A percentile compares a stretch with the other conserved stretches of the same genome.
Evolutionary conservation across 2,113 vertebrate species (phyloP).

Genomic region (Rhinogobius similis): DNA sequence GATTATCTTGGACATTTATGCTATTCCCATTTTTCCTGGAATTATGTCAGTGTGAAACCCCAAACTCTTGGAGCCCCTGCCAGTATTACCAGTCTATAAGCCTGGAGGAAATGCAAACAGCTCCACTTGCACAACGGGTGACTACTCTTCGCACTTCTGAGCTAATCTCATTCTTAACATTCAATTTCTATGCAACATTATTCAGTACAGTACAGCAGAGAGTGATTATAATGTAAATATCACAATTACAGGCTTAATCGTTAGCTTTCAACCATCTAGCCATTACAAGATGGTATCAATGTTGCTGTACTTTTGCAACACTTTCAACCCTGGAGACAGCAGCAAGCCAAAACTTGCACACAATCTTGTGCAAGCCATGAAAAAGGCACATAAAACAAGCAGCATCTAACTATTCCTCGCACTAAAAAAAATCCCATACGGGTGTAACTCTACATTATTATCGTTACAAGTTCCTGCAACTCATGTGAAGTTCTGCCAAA

Average conservation of each 20-base stretch:
- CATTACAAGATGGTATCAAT: background rate
- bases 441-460: too few relatives aligned
- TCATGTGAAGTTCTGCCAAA: too few relatives aligned
- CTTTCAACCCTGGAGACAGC: conserved; percentile 22
- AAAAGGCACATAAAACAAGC: background rate
- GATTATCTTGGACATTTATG: too few relatives aligned
- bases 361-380: conserved; percentile 1
- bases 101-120: conserved; percentile 44
- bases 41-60: conserved; percentile 64
- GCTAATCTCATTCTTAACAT: background rate
- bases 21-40: background rate
- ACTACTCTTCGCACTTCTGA: conserved; percentile 32
- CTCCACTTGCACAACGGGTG: conserved; percentile 19
- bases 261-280: background rate
- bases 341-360: conserved; percentile 37
- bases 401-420: background rate
- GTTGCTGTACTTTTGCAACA: background rate
- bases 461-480: too few relatives aligned
- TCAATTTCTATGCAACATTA: background rate
- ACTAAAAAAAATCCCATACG: too few relatives aligned
- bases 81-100: conserved; percentile 50
- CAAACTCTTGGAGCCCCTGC: conserved; percentile 53
- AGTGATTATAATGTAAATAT: background rate
- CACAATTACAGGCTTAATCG: background rate
- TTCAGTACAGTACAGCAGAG: background rate